phyloP scores from a whole-genome alignment of 2,797 vertebrate species.

The Protosalanx chinensis region DNA sequence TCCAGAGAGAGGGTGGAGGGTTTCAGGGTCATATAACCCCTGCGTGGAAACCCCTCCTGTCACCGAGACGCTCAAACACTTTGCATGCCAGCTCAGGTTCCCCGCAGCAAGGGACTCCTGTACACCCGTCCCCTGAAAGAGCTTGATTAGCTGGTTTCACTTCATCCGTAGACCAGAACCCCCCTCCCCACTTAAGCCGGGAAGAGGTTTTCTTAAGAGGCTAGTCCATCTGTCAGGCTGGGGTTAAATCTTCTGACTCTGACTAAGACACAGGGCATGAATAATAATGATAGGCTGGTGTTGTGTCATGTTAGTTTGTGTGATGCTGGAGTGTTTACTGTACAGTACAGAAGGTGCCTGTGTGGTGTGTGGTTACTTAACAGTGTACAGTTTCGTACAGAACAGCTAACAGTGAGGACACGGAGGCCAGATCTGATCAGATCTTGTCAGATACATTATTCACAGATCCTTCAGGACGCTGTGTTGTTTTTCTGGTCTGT shows the following conservation, averaged over 20 bases:
- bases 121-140: slow-evolving; percentile 59
- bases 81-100: slow-evolving; percentile 64
- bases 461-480: no score
- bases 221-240: slow-evolving; percentile 21
- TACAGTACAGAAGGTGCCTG: background rate
- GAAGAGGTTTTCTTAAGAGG: slow-evolving; percentile 30
- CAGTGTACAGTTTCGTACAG: background rate
- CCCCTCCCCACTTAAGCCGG: slow-evolving; percentile 25
- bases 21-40: slow-evolving; percentile 68
- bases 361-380: background rate
- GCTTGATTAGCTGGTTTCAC: slow-evolving; percentile 52
- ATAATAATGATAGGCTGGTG: slow-evolving; percentile 31
- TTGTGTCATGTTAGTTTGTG: slow-evolving; percentile 33
- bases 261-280: slow-evolving; percentile 38
- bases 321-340: background rate
- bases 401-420: background rate
- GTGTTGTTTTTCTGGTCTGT: no score
- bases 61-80: slow-evolving; percentile 65
- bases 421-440: no score
- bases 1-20: slow-evolving; percentile 48
- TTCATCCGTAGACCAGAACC: slow-evolving; percentile 36
- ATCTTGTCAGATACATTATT: background rate
- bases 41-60: slow-evolving; percentile 48
- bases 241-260: slow-evolving; percentile 45
- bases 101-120: slow-evolving; percentile 47